Percentiles rank a stretch among this genome's conserved stretches.
Conservation (phyloP, 2,113 vertebrate genomes). For the Solea senegalensis region DNA sequence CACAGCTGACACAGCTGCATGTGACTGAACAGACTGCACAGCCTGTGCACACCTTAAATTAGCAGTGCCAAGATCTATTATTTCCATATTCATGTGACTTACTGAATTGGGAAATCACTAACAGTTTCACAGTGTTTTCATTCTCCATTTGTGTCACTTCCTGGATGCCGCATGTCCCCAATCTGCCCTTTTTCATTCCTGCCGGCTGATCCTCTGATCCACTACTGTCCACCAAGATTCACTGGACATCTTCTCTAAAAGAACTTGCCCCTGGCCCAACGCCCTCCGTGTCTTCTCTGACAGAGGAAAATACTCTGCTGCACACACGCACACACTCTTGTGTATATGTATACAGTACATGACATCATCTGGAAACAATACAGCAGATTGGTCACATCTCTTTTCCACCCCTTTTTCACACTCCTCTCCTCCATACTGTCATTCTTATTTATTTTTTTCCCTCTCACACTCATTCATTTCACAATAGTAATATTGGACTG, state of each 20-base stretch:
- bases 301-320: slow-evolving; percentile 18
- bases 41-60: slow-evolving; percentile 3
- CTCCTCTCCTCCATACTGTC: not conserved
- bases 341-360: slow-evolving; percentile 5
- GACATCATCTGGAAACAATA: slow-evolving; percentile 12
- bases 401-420: not conserved
- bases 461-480: slow-evolving; percentile 33
- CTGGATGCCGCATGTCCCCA: slow-evolving; percentile 5
- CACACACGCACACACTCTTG: not conserved
- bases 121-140: slow-evolving; percentile 29
- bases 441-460: slow-evolving; percentile 10
- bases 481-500: slow-evolving; percentile 65
- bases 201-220: slow-evolving; percentile 21
- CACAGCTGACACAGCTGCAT: no score
- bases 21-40: not conserved
- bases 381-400: not conserved
- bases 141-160: slow-evolving; percentile 17
- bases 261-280: not conserved
- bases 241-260: slow-evolving; percentile 15
- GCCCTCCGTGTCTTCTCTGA: not conserved
- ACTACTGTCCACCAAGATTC: slow-evolving; percentile 12
- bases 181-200: not conserved
- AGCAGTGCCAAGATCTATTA: slow-evolving; percentile 19
- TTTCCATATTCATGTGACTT: slow-evolving; percentile 25
- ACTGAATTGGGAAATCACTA: slow-evolving; percentile 20